Conservation (phyloP, 2,113 vertebrate genomes). For the Otis tarda region DNA sequence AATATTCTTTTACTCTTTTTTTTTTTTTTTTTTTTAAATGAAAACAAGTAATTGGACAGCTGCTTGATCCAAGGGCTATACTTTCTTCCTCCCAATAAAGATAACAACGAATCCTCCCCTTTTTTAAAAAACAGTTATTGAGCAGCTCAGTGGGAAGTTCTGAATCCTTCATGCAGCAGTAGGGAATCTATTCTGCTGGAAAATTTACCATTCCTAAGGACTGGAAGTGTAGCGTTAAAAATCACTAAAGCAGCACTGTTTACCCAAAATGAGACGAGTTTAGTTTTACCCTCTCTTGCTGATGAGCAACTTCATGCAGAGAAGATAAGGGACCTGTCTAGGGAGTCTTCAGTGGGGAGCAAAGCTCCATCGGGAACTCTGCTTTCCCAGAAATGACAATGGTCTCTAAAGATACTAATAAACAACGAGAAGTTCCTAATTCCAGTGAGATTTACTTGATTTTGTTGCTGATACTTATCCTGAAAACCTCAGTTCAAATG, state of each 20-base stretch:
- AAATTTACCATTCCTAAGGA: neutral
- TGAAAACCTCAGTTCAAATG: neutral
- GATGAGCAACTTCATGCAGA: neutral
- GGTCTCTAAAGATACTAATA: neutral
- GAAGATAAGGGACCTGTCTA: neutral
- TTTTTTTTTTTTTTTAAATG: neutral
- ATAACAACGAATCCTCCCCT: neutral
- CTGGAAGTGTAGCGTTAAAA: neutral
- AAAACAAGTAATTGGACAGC: slow-evolving; percentile 18
- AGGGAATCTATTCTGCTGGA: neutral
- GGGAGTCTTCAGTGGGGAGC: neutral
- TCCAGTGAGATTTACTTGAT: neutral
- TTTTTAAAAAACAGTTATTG: neutral
- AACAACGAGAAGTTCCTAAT: neutral
- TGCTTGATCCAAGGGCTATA: neutral
- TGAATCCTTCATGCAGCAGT: neutral
- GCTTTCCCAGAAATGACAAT: neutral
- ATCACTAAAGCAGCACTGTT: neutral
- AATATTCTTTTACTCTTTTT: slow-evolving; percentile 35
- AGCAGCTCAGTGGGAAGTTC: neutral
- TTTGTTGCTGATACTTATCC: neutral
- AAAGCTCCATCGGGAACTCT: neutral
- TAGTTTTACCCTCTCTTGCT: neutral
- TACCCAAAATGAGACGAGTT: neutral
- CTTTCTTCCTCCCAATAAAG: neutral